Evolutionary conservation across 2,888 invertebrate genomes (phyloP), one percentile per base, ranked within the genome.

Genomic region (Myopa tessellatipennis): DNA sequence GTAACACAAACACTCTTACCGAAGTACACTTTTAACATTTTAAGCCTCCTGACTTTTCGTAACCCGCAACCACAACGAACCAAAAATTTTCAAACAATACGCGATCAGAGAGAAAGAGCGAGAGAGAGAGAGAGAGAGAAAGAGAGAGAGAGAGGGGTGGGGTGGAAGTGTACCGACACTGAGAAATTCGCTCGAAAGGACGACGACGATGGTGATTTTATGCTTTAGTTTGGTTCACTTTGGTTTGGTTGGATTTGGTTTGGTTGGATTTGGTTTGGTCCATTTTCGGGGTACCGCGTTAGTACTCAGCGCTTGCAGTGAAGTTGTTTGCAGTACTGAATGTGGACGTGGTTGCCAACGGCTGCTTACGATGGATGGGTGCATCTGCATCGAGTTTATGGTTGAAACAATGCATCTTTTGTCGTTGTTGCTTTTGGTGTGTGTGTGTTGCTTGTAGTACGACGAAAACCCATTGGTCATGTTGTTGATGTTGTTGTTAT

Each of bases 21-120:
- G 45, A 6, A 6, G 45, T 26, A 26, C 45, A 1, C 45, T 45
- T 45, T 45, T 45, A 45, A 45, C 45, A 10, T 45, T 45, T 45
- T 45, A 45, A 45, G 45, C 45, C 45, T 45, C 10, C 45, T 45
- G 45, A 45, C 45, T 45, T 45, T 45, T 6, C 45, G 45, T 10
- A 45, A 34, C 45, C 70, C 34, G 14, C 70, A 55, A 70, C 70
- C 70, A 55, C 55, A 70, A 55, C 70, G 14, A 70, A 45, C 10
- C 7, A 34, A 55, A 52, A 70, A 34, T 70, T 70, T 55, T n/a
- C 55, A 70, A 55, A 70, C 70, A 70, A 70, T 55, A 26, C 70
- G 50, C 12, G 52, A 14, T 40, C 45, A 10, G 16, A 18, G 18
- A 67, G n/a, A 26, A 26, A 26, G 26, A 26, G 26, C 26, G 26